A percentile compares a stretch with the other conserved stretches of the same genome.
phyloP scores from a whole-genome alignment of 2,797 vertebrate species.

The Leptodactylus fallax region DNA sequence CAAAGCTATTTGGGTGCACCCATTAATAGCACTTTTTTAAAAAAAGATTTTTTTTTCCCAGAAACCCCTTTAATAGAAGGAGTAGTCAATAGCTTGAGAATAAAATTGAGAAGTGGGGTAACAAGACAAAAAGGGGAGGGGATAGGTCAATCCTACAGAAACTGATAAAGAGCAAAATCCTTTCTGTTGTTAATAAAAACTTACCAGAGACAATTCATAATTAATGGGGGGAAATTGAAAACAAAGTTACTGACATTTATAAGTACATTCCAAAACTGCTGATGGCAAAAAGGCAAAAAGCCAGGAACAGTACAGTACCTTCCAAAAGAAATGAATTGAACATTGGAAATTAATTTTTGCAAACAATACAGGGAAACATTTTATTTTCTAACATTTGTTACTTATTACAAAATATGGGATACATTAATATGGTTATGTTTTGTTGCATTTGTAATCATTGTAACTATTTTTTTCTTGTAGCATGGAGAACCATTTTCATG shows the following conservation, averaged over 20 bases:
- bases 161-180: background rate
- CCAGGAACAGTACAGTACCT: background rate
- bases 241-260: constrained; percentile 11
- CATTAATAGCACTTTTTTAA: too few species aligned
- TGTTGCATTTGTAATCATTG: too few species aligned
- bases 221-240: background rate
- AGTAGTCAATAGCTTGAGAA: background rate
- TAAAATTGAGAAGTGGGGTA: background rate
- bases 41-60: too few species aligned
- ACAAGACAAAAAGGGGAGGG: background rate
- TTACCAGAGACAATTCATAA: constrained; percentile 5
- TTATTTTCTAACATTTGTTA: background rate
- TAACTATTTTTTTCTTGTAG: too few species aligned
- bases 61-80: too few species aligned
- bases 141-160: background rate
- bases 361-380: background rate
- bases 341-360: background rate
- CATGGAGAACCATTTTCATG: too few species aligned
- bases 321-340: background rate
- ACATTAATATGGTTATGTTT: background rate
- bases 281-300: constrained; percentile 12
- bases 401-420: background rate
- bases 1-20: too few species aligned
- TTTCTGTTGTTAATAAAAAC: background rate
- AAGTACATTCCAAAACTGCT: constrained; percentile 15